Base-by-base conservation (phyloP, 2,113 vertebrate species). In the Nycticorax nycticorax region DNA sequence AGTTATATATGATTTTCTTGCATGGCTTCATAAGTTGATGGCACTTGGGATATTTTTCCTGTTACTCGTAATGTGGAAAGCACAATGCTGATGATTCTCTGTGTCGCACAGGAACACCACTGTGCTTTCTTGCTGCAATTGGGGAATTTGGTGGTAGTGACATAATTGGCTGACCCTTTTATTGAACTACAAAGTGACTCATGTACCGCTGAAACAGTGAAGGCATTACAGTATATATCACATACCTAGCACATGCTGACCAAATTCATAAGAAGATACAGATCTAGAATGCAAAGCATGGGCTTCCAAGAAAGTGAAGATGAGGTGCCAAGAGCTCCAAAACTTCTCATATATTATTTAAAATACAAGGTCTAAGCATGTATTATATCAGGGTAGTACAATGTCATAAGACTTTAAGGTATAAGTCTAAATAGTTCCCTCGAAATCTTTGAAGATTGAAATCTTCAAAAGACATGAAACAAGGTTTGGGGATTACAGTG, bases 241-340 rank as follows among this genome's bases (percentile, higher is more conserved):
- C 26, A 41, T 33, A 5, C 19, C 6, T 26, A 43, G 23, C 1
- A 0, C 8, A 14, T 4, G 3, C 2, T 8, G 28, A 68, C 14
- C 13, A 28, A 33, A 57, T 6, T 22, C 21, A 21, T 57, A 32
- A 59, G 12, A 85, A 48, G 9, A 9, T 3, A 37, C 2, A 48
- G 14, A 37, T 53, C 4, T 10, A 7, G 8, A 75, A 62, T 45
- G 14, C 9, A 72, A 92, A 62, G 26, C 39, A 35, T 32, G 4
- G 14, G 3, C 12, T 77, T 74, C 33, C 33, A 60, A 56, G 12
- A 69, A 37, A 43, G 11, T 37, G 45, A 84, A 35, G 21, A 30
- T 17, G 2, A 10, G 10, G 14, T 30, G 2, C 3, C 11, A 64
- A 23, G 28, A 73, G 2, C 17, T 50, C 24, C 28, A 59, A 79